Base-by-base conservation (phyloP, 2,888 invertebrate species). In the Hydraecia micacea region DNA sequence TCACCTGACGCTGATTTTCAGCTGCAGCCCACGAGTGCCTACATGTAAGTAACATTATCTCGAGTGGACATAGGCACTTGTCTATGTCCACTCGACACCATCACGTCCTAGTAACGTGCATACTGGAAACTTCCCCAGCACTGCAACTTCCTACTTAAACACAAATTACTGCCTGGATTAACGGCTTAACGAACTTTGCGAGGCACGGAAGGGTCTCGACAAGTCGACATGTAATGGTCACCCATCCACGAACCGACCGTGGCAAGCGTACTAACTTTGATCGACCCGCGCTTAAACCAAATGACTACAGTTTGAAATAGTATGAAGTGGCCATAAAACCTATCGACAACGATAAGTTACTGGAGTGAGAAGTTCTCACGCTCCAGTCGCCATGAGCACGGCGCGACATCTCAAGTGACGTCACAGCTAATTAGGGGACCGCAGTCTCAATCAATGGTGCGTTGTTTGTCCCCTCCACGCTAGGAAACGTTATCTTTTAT, bases 331-430 rank as follows among this genome's bases (percentile, higher is more conserved):
- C 39, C 39, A 69, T 83, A 80, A 80, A 83, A 66, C 6, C 49
- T 21, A 55, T 52, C 8, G 15, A 36, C 15, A 55, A n/a, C 15
- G 39, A 25, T 67, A 68, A 28, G 49, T 60, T 28, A 5, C n/a
- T 83, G 39, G 46, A 63, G 68, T 58, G 85, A 63, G 62, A 68
- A 69, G 25, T 70, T 80, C 80, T 84, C 80, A 80, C 80, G 80
- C 70, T 52, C 28, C 18, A 42, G 28, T 8, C 69, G 18, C 32
- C 55, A 39, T 21, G 18, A 62, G 32, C 67, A 52, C 25, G 75
- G 18, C 76, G 49, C n/a, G 11, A 25, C 68, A 36, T 83, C 42
- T 79, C 65, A 52, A 58, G 69, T 79, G 79, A 80, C 36, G 15
- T 36, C 66, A 82, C 83, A 67, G 67, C 60, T 83, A 83, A 55